Evolutionary conservation across 2,113 vertebrate genomes (phyloP).

Genomic region (Todiramphus chloris): DNA sequence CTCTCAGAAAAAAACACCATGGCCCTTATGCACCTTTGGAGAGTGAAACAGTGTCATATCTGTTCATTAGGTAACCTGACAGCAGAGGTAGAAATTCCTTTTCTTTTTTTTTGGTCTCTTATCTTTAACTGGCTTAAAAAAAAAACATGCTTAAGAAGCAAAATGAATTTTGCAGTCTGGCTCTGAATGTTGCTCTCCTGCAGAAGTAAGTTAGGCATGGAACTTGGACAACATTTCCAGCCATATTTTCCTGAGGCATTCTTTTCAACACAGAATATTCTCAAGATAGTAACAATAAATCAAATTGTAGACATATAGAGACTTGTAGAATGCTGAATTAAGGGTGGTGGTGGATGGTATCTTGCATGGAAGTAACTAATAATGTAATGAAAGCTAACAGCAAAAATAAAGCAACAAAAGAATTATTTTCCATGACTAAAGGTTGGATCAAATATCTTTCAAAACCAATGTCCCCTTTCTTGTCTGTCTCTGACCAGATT

Average conservation of each 20-base stretch:
- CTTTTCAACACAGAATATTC: not conserved
- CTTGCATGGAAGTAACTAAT: not conserved
- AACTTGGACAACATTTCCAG: not conserved
- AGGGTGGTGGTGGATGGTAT: rapidly evolving
- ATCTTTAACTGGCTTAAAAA: not conserved
- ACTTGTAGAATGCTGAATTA: not conserved
- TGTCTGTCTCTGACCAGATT: not conserved
- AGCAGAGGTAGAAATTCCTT: not conserved
- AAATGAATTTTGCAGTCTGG: not conserved
- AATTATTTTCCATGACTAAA: not conserved
- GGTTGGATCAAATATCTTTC: not conserved
- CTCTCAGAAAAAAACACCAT: not conserved
- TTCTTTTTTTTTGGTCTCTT: not conserved
- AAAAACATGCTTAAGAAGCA: not conserved
- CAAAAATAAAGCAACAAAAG: not conserved
- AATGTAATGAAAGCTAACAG: not conserved
- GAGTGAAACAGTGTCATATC: not conserved
- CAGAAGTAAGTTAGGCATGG: not conserved
- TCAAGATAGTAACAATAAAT: not conserved
- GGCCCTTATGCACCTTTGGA: not conserved
- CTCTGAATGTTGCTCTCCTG: not conserved
- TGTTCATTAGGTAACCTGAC: not conserved
- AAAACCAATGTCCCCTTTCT: not conserved
- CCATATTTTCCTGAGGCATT: not conserved
- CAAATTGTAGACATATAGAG: not conserved